Base-by-base conservation (phyloP, 1,140 invertebrate species). In the Pectinophora gossypiella region DNA sequence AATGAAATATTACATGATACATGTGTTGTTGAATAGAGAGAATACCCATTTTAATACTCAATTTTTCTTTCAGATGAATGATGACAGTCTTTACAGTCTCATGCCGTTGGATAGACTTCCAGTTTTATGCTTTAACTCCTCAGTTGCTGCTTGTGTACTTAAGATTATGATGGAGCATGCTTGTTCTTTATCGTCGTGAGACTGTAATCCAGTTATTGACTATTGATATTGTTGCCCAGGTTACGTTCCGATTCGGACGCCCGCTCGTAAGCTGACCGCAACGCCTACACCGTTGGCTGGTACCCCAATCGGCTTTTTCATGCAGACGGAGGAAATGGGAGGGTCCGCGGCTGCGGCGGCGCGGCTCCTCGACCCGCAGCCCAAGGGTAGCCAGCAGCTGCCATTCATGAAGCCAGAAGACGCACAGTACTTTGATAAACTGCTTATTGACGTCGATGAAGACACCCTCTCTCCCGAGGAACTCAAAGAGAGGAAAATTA, bases 381-480 rank as follows among this genome's bases (percentile, higher is more conserved):
- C 98, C 0, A 98, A 99, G 85, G 93, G 91, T 23, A 89, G 89
- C 12, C 90, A 91, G 72, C 99, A 99, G 89, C 89, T 99, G 48
- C 98, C 99, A 13, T 98, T 99, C 77, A 95, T 99, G 91, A 99
- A 99, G 84, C 98, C 98, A 0, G 99, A 99, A 88, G 99, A 99
- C 90, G 97, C 99, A 19, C 99, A 99, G 85, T 99, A 99, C 89
- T 99, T 99, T 87, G 98, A 99, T 83, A 99, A 99, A 89, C 89
- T 99, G 20, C 88, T 99, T 40, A 92, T 98, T 23, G 98, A 99
- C 81, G 98, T 99, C 6, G 98, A 99, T 85, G 98, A 99, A 89
- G 97, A 99, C 71, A 89, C 93, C 0, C 89, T 99, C 12, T 96
- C 94, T 51, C 97, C 98, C 0, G 98, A 99, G 74, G 98, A 99